A percentile compares a stretch with the other conserved stretches of the same genome.
phyloP scores from a whole-genome alignment of 2,797 vertebrate species.

The Lepus oiostolus region DNA sequence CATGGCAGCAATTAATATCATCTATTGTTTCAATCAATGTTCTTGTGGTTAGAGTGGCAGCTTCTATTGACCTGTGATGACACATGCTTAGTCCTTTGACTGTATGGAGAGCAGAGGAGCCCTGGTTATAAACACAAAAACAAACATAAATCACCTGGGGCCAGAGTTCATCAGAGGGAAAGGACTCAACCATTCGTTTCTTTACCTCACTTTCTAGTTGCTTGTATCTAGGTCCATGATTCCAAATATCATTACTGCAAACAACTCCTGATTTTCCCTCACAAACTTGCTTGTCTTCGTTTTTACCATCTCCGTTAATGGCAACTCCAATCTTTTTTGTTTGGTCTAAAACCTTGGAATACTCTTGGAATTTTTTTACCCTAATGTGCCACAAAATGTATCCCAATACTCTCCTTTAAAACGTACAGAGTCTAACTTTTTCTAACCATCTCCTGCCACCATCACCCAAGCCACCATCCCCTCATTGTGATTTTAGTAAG shows the following conservation, averaged over 20 bases:
- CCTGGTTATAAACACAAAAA: not conserved
- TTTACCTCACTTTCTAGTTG: not conserved
- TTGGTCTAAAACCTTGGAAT: constrained; percentile 27
- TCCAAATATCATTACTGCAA: constrained; percentile 30
- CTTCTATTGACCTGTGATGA: not conserved
- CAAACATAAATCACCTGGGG: not conserved
- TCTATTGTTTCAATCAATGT: not conserved
- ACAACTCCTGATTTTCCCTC: not conserved
- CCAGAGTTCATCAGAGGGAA: not conserved
- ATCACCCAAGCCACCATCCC: not conserved
- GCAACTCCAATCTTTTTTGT: not conserved
- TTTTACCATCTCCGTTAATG: not conserved
- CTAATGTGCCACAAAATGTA: not conserved
- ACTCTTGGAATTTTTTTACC: not conserved
- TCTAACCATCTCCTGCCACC: not conserved
- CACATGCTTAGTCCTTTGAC: not conserved
- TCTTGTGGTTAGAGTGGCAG: not conserved
- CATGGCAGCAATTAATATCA: not conserved
- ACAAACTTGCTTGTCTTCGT: not conserved
- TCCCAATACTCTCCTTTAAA: not conserved
- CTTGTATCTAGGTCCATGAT: not conserved
- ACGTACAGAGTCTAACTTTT: not conserved
- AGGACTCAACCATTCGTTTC: not conserved
- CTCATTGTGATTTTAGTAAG: not conserved
- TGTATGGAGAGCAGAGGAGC: not conserved